Evolutionary conservation across 2,113 vertebrate species (phyloP).

Genomic region (Pseudorasbora parva): DNA sequence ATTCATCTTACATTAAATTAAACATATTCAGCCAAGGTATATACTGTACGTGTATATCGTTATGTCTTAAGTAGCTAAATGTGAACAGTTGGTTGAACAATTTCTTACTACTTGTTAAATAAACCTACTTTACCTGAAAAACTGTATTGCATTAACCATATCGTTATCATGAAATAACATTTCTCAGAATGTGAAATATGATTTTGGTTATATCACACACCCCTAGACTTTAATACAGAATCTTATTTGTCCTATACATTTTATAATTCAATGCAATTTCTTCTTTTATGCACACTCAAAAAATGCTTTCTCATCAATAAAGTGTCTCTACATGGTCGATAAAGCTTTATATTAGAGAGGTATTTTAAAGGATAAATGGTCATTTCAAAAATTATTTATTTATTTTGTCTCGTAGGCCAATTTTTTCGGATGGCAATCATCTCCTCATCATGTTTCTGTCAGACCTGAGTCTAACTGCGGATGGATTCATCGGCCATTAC

Average conservation of each 20-base stretch:
- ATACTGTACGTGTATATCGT: too few relatives aligned
- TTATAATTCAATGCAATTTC: background rate
- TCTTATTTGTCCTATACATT: background rate
- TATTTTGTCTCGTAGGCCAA: constrained; percentile 71
- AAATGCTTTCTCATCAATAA: background rate
- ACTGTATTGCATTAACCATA: too few relatives aligned
- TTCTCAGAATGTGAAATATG: too few relatives aligned
- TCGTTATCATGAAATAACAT: too few relatives aligned
- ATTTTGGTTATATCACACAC: too few relatives aligned
- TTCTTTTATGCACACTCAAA: background rate
- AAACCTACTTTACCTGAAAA: too few relatives aligned
- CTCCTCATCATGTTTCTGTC: constrained; percentile 86
- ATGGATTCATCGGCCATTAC: constrained; percentile 89
- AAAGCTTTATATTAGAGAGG: background rate
- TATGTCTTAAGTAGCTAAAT: too few relatives aligned
- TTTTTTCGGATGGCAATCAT: constrained; percentile 83
- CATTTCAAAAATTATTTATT: constrained; percentile 3
- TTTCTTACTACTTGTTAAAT: too few relatives aligned
- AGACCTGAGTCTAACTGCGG: constrained; percentile 86
- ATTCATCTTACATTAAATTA: too few relatives aligned
- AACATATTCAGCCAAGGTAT: too few relatives aligned
- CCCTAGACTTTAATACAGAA: too few relatives aligned
- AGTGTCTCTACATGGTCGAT: background rate
- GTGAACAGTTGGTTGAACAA: too few relatives aligned
- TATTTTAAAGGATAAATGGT: background rate